Conservation (phyloP, 2,888 invertebrate genomes). For the Nymphalis c-album region DNA sequence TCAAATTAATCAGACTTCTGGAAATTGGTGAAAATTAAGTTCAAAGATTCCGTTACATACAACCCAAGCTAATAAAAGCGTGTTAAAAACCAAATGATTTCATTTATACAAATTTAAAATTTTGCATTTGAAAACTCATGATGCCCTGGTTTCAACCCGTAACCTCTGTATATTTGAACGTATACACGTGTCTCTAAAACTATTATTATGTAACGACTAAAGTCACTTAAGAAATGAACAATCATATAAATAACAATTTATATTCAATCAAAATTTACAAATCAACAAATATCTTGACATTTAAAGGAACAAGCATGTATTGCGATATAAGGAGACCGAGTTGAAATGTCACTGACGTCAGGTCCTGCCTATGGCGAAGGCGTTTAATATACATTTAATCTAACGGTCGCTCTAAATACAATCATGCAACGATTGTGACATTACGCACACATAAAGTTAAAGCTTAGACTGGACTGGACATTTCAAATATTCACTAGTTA, state of each 20-base stretch:
- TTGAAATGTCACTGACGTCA: slow-evolving; percentile 35
- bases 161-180: too few relatives aligned
- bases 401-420: slow-evolving; percentile 54
- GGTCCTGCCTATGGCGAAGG: slow-evolving; percentile 22
- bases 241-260: not conserved
- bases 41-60: too few relatives aligned
- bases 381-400: slow-evolving; percentile 37
- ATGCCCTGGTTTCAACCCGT: too few relatives aligned
- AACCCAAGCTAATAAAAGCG: too few relatives aligned
- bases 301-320: slow-evolving; percentile 19
- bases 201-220: too few relatives aligned
- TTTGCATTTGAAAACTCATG: too few relatives aligned
- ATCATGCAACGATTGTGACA: slow-evolving; percentile 37
- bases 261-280: not conserved
- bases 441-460: slow-evolving; percentile 5
- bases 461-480: not conserved
- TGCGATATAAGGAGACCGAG: slow-evolving; percentile 17
- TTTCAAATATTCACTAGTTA: slow-evolving; percentile 4
- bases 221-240: too few relatives aligned
- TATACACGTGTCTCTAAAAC: too few relatives aligned
- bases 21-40: too few relatives aligned
- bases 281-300: slow-evolving; percentile 20
- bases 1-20: too few relatives aligned
- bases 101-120: too few relatives aligned
- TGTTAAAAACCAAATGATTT: too few relatives aligned